These are phyloP conservation scores for Plusia festucae DNA, from an alignment of 2,888 invertebrate species.

Conservation along the genomic window DNA sequence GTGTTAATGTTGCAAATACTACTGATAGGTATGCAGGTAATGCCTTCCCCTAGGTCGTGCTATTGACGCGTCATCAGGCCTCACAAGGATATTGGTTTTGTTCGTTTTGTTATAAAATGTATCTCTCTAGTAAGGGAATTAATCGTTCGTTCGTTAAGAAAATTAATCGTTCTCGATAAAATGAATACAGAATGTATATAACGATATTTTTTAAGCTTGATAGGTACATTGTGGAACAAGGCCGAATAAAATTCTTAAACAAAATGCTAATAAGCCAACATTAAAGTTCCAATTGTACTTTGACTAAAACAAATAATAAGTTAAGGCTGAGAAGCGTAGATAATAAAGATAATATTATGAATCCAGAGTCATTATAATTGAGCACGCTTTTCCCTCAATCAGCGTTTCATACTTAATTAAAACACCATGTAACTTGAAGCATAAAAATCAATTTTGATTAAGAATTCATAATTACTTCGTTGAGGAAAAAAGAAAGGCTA, in stretches of 20 bases:
- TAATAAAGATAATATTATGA: not conserved
- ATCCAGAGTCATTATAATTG: not conserved
- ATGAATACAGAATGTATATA: too few relatives aligned
- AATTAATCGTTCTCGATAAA: too few relatives aligned
- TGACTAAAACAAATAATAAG: not conserved
- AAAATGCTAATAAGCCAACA: not conserved
- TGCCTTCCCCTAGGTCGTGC: too few relatives aligned
- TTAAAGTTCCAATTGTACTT: not conserved
- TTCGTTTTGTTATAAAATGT: too few relatives aligned
- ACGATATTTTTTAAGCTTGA: not conserved
- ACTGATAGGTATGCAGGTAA: too few relatives aligned
- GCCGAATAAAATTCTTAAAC: not conserved
- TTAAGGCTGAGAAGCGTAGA: not conserved
- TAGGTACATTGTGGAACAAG: not conserved
- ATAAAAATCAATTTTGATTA: conserved; percentile 26
- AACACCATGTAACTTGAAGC: not conserved
- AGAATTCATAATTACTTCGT: conserved; percentile 23
- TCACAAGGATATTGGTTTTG: too few relatives aligned
- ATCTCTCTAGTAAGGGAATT: too few relatives aligned
- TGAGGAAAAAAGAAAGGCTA: conserved; percentile 10
- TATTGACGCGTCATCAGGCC: too few relatives aligned
- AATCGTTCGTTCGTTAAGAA: too few relatives aligned
- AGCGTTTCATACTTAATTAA: conserved; percentile 3
- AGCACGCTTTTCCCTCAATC: not conserved
- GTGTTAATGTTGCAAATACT: too few relatives aligned